Conservation (phyloP, 2,797 vertebrate genomes). For the Pipistrellus nathusii region DNA sequence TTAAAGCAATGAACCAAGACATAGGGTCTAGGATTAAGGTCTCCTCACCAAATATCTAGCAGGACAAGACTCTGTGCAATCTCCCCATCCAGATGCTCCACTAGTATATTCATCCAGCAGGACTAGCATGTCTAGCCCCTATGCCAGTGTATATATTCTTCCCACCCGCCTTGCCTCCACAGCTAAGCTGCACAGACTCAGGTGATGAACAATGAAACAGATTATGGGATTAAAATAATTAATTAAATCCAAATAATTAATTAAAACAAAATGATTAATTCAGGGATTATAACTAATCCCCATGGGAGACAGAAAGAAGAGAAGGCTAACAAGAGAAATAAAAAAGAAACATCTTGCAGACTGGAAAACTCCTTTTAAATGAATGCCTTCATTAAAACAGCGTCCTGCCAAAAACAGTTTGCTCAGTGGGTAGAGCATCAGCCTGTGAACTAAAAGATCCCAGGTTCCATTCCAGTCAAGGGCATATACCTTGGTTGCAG, state of each 20-base stretch:
- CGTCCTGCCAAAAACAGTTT: no score
- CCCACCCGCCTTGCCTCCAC: neutral
- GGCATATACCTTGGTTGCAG: no score
- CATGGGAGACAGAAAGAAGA: neutral
- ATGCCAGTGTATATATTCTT: neutral
- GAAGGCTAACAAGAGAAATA: neutral
- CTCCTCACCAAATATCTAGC: neutral
- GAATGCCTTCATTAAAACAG: neutral
- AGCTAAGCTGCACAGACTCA: neutral
- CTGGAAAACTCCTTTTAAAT: neutral
- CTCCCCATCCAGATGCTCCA: neutral
- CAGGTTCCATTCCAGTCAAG: no score
- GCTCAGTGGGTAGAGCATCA: no score
- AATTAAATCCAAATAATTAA: neutral
- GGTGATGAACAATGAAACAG: neutral
- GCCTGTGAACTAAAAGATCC: no score
- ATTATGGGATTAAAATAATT: neutral
- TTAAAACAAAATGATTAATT: neutral
- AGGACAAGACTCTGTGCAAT: neutral
- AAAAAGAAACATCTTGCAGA: neutral
- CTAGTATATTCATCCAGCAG: neutral
- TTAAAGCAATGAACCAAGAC: slow-evolving; percentile 16
- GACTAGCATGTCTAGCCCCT: neutral
- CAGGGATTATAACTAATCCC: neutral
- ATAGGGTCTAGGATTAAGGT: neutral